phyloP scores from a whole-genome alignment of 2,113 vertebrate genomes.

The Pterocles orientalis region DNA sequence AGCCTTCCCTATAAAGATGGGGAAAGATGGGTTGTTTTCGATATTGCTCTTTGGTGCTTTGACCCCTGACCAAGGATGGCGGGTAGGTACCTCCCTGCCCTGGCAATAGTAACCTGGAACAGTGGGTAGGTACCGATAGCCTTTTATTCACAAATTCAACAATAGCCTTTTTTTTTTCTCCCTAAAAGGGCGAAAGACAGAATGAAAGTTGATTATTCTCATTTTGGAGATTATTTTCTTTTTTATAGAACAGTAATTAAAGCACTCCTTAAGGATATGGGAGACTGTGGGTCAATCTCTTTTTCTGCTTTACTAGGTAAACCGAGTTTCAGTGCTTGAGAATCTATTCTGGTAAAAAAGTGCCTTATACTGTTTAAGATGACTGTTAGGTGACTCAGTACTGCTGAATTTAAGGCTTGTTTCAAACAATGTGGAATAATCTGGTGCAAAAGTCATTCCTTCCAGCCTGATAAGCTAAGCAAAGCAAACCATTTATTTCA shows the following conservation, averaged over 20 bases:
- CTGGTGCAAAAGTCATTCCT: neutral
- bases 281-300: neutral
- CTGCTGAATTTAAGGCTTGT: neutral
- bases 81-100: neutral
- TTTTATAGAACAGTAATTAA: neutral
- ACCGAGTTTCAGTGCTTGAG: neutral
- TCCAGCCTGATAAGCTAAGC: neutral
- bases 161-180: neutral
- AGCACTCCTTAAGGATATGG: neutral
- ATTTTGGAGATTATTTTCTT: neutral
- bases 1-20: neutral
- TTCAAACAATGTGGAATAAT: neutral
- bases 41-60: neutral
- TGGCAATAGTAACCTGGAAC: neutral
- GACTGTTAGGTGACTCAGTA: neutral
- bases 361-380: neutral
- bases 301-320: neutral
- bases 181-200: neutral
- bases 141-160: neutral
- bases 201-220: neutral
- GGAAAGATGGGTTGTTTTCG: neutral
- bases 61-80: neutral
- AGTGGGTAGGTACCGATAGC: neutral
- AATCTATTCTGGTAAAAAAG: neutral
- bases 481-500: neutral